Evolutionary conservation across 1,140 invertebrate species (phyloP).

Genomic region (Megathymus violae): DNA sequence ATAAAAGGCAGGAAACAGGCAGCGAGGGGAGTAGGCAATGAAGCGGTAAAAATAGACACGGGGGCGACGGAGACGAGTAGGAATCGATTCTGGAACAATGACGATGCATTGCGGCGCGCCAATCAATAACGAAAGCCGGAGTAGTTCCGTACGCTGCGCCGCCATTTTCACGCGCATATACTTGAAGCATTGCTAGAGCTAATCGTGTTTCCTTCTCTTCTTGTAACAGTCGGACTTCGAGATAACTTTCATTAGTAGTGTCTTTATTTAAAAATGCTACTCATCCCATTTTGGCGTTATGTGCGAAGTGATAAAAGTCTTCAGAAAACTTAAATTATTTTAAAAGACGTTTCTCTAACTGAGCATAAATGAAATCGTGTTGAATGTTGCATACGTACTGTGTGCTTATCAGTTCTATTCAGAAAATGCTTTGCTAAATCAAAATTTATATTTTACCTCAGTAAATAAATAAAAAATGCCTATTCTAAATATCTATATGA

Average conservation of each 20-base stretch:
- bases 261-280: too few species aligned
- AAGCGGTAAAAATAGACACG: constrained; percentile 82
- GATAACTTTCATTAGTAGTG: too few species aligned
- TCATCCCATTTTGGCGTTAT: too few species aligned
- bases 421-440: not conserved
- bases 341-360: too few species aligned
- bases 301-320: too few species aligned
- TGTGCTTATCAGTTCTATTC: not conserved
- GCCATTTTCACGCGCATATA: constrained; percentile 16
- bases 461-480: not conserved
- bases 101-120: constrained; percentile 59
- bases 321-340: too few species aligned
- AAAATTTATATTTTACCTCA: not conserved
- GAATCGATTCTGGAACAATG: constrained; percentile 75
- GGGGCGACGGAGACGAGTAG: constrained; percentile 70
- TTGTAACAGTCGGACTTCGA: constrained; percentile 1
- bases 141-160: constrained; percentile 34
- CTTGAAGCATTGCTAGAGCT: constrained; percentile 7
- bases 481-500: not conserved
- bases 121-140: constrained; percentile 72
- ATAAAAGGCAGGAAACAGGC: constrained; percentile 81
- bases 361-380: too few species aligned
- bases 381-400: too few species aligned
- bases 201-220: constrained; percentile 24
- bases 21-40: constrained; percentile 79